Evolutionary conservation across 2,888 invertebrate genomes (phyloP), one percentile per base, ranked within the genome.

Genomic region (Sarcophaga variegata): DNA sequence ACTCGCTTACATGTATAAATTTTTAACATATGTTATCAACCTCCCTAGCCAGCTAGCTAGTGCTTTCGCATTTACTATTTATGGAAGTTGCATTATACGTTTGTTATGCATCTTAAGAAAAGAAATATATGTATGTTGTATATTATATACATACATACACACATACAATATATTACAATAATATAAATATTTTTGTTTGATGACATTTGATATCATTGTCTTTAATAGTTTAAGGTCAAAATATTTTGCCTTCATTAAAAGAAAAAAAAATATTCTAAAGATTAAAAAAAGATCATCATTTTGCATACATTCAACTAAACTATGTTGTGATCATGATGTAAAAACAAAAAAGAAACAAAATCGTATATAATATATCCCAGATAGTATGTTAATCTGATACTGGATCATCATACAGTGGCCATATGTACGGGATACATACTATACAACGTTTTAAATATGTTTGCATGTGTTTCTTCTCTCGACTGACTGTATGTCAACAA

Each of bases 151-250:
- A 54, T 54, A 54, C 54, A 54, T 54, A 54, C 54, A 54, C 10
- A 54, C 17, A 17, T 3, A 54, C 10, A 37, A 37, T 54, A 54
- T 54, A 54, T 54, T 14, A 12, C 54, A 66, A 79, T 76, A 71
- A 64, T 79, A 75, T 79, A 78, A 79, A 76, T 78, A 69, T 59
- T 76, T 70, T 85, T 72, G 80, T 83, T 79, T 81, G 90, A 83
- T 86, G 88, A 75, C 88, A 89, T 85, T 89, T 89, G 88, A 89
- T 89, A 88, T 89, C 87, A 89, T 89, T 89, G 89, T 86, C 83
- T 89, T 88, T 88, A 89, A 90, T 91, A 90, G 91, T 90, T 91
- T 90, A 92, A 92, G 92, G 92, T 92, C 92, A 92, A 92, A 90
- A 90, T 90, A 89, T 90, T 90, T 90, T 87, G 84, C 84, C 76